Evolutionary conservation across 2,797 vertebrate genomes (phyloP).

Genomic region (Silurus aristotelis): DNA sequence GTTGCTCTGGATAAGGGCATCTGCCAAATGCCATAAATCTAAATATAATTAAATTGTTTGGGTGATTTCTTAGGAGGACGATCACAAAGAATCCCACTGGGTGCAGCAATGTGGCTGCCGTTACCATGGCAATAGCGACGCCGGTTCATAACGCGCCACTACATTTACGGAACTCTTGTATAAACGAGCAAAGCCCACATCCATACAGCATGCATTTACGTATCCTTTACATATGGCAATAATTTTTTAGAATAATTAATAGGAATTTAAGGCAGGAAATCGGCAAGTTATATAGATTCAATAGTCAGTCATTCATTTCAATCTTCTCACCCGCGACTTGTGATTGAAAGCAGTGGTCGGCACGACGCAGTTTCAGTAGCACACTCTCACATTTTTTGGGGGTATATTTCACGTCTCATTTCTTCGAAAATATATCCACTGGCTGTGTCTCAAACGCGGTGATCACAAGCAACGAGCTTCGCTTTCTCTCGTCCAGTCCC

Average conservation of each 20-base stretch:
- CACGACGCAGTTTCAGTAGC: constrained; percentile 10
- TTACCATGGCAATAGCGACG: constrained; percentile 56
- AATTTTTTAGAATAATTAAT: not conserved
- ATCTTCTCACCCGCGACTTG: constrained; percentile 49
- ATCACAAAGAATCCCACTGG: too few relatives aligned
- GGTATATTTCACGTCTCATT: constrained; percentile 11
- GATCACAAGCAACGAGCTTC: too few relatives aligned
- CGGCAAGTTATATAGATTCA: not conserved
- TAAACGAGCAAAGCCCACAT: not conserved
- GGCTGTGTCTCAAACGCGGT: not conserved
- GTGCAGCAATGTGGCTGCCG: not conserved
- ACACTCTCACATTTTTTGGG: not conserved
- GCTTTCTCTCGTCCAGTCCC: not conserved
- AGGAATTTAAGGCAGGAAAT: not conserved
- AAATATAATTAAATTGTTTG: too few relatives aligned
- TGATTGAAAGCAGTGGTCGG: constrained; percentile 27
- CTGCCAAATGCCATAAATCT: too few relatives aligned
- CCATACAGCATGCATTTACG: not conserved
- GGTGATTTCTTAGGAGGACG: too few relatives aligned
- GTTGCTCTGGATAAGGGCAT: too few relatives aligned
- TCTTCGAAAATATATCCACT: not conserved
- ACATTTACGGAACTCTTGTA: not conserved
- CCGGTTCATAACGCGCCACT: constrained; percentile 60
- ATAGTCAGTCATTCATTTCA: not conserved
- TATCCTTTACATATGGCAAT: not conserved